phyloP scores from a whole-genome alignment of 2,113 vertebrate genomes.

The Scortum barcoo region DNA sequence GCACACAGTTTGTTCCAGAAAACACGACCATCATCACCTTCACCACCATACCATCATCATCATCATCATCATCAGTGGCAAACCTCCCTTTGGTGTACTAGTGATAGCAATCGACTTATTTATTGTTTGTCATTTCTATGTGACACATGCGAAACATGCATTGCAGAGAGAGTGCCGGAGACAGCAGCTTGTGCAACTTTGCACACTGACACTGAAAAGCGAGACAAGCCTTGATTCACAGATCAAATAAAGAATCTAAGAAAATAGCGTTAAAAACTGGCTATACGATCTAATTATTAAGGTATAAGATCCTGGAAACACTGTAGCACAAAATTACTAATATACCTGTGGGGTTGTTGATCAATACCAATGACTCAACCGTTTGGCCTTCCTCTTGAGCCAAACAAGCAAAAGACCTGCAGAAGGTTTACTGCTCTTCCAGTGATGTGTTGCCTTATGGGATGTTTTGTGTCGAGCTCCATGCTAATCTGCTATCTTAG shows the following conservation, averaged over 20 bases:
- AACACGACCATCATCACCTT: neutral
- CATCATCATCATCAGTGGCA: neutral
- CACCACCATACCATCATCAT: neutral
- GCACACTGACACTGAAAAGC: constrained; percentile 40
- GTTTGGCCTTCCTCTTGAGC: neutral
- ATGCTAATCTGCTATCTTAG: neutral
- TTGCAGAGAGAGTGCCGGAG: constrained; percentile 40
- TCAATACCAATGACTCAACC: neutral
- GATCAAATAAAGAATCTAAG: constrained; percentile 41
- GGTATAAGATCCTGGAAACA: neutral
- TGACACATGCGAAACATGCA: constrained; percentile 77
- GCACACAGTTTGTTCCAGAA: neutral
- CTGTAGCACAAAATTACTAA: neutral
- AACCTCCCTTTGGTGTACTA: constrained; percentile 19
- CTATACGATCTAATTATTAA: neutral
- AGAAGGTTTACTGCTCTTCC: neutral
- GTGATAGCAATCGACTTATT: constrained; percentile 16
- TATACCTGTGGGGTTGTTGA: neutral
- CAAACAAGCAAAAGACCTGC: neutral
- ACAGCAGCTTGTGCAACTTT: constrained; percentile 45
- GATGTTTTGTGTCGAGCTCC: neutral
- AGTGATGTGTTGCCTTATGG: neutral
- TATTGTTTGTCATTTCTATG: constrained; percentile 56
- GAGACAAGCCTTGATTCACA: constrained; percentile 43
- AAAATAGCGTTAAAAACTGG: constrained; percentile 28